Evolutionary conservation across 2,888 invertebrate genomes (phyloP), one percentile per base, ranked within the genome.

Genomic region (Apodemia hepburni): DNA sequence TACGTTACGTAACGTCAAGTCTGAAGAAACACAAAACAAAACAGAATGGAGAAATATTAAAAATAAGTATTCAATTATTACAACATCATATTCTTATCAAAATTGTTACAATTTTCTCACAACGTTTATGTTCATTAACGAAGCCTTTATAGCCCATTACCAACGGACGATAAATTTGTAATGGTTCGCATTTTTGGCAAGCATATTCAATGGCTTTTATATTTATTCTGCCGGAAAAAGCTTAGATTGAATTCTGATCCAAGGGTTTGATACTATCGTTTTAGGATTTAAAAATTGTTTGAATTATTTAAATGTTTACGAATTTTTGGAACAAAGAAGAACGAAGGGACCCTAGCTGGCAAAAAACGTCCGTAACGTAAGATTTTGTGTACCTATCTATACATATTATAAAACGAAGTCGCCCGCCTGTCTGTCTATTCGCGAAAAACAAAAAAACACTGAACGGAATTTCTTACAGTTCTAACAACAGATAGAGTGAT

Each of bases 101-200:
- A 47, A 27, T 54, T 54, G 15, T 54, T 54, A 54, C n/a, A 29
- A 15, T 54, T 54, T 54, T 54, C 27, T 54, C 54, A 54, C 54
- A 54, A 27, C 27, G 54, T 54, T 54, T 54, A 54, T 54, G 54
- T 54, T 54, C 54, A 54, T 54, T 54, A 54, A 15, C 15, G 54
- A 12, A 15, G 54, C 27, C 27, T 54, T 54, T 29, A 54, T 54
- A 27, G 54, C 27, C 54, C 54, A 54, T 54, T 54, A 54, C 54
- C 54, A 54, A 54, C 54, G 54, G 54, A 54, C 54, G 54, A 54
- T 54, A 54, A 54, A 54, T 54, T 54, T 54, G 27, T 54, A 54
- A 54, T 54, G 54, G 54, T 15, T 27, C 27, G 54, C 54, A 54
- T 29, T 29, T 54, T 54, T 54, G 54, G 54, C 54, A 54, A 54